A percentile compares a stretch with the other conserved stretches of the same genome.
Evolutionary conservation across 2,888 invertebrate genomes (phyloP).

Genomic region (Machimus rusticus): DNA sequence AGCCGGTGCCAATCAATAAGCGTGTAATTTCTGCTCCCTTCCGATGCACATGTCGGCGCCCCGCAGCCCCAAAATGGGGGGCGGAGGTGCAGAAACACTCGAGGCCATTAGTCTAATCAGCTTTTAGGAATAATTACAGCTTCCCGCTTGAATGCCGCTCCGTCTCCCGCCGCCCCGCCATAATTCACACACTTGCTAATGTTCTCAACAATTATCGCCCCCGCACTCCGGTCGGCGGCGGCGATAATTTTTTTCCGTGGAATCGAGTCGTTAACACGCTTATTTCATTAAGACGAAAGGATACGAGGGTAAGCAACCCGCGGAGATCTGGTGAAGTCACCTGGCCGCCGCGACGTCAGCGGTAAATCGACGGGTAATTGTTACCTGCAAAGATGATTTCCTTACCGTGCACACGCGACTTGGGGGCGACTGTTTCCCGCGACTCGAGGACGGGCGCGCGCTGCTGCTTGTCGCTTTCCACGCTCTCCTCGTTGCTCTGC

Average conservation of each 20-base stretch:
- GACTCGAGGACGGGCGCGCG: constrained; percentile 80
- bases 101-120: constrained; percentile 38
- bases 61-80: neutral
- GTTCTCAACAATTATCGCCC: constrained; percentile 17
- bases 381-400: neutral
- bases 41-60: neutral
- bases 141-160: neutral
- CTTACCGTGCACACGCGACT: constrained; percentile 75
- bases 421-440: constrained; percentile 71
- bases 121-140: constrained; percentile 22
- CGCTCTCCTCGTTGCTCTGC: constrained; percentile 87
- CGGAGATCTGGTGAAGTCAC: neutral
- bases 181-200: constrained; percentile 32
- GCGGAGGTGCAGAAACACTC: neutral
- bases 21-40: constrained; percentile 3
- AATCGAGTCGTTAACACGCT: neutral
- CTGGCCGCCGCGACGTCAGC: neutral
- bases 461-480: constrained; percentile 78
- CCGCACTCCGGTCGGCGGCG: neutral
- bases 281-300: neutral
- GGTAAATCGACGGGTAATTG: constrained; percentile 33
- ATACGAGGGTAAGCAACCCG: neutral
- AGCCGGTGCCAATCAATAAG: neutral
- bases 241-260: neutral
- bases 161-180: neutral